Base-by-base conservation (phyloP, 2,113 vertebrate species). In the Marcusenius ussheri region DNA sequence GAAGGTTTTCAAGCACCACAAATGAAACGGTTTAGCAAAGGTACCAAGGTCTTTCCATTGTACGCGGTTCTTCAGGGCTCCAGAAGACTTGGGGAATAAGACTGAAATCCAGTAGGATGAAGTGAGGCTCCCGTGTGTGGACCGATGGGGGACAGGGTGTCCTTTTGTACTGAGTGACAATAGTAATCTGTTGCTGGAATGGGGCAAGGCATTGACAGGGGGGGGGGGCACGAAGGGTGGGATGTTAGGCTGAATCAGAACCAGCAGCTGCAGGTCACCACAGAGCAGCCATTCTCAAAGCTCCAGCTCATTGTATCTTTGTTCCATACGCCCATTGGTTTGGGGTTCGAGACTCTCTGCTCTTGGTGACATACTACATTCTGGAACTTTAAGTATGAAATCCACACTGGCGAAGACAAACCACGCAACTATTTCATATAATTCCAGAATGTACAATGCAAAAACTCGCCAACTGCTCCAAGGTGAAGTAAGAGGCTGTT, bases 151-250 rank as follows among this genome's bases (percentile, higher is more conserved):
- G 84, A 88, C 85, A 90, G 85, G 85, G 47, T n/a, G 35, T 74
- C 46, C 35, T 84, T 88, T 90, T 90, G 89, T 90, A 42, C 84
- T n/a, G 62, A 9, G 89, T 51, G 46, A 90, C 89, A 87, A 90
- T 90, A 27, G 89, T 74, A 46, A 74, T 70, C 83, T 90, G 83
- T 90, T 17, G 11, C 83, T 24, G 83, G 35, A 56, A 74, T 87
- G 85, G 62, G 84, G 31, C 85, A 35, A 45, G 70, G 15, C 50
- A 49, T 56, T 10, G 46, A 39, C 5, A 1, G 15, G 50, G 31
- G 31, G 27, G n/a, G 10, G 8, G 49, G 35, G 45, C 46, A 51
- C 11, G 0, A 27, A 15, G 62, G 88, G 35, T 15, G n/a, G 70
- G n/a, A 45, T 24, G n/a, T 31, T 66, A 42, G 24, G 56, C 84